Base-by-base conservation (phyloP, 2,113 vertebrate genomes). In the Xenopus laevis region DNA sequence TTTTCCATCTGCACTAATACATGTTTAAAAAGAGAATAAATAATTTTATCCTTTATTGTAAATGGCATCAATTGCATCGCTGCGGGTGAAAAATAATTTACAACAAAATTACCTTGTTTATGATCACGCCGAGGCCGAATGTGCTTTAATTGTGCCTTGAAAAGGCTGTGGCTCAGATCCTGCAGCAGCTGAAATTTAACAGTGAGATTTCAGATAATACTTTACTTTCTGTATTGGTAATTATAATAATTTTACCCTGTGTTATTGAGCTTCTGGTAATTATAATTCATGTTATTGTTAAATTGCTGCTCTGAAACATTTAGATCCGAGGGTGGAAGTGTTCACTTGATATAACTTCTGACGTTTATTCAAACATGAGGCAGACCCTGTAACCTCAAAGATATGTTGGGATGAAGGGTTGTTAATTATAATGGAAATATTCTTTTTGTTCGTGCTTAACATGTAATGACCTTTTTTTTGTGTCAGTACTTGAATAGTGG, bases 101-200 rank as follows among this genome's bases (percentile, higher is more conserved):
- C 72, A 68, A 59, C 45, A 17, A 74, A 74, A 68, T 74, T 74
- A 68, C 72, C 65, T 68, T 74, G 66, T 74, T 74, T 74, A 68
- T 65, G 60, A 45, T 74, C 65, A 68, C n/a, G 45, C 65, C 20
- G 23, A 59, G 72, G 21, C 20, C 65, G 44, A 40, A 65, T 52
- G 15, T 20, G 71, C 33, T 68, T 67, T 60, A 74, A 74, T 74
- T 55, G 65, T 66, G 33, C 53, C 60, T 65, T 60, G 21, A 68
- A 74, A 68, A 57, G 44, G 23, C 67, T 55, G 40, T 53, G 46
- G 65, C 21, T 68, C 60, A 55, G 58, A n/a, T 61, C 18, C 71
- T 13, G 9, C 45, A 66, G 66, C 52, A 73, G 52, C 52, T 73
- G 55, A 66, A 73, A 73, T 57, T 73, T 53, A 66, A 57, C 55